A percentile compares a stretch with the other conserved stretches of the same genome.
phyloP scores from a whole-genome alignment of 2,797 vertebrate species.

The Pempheris klunzingeri region DNA sequence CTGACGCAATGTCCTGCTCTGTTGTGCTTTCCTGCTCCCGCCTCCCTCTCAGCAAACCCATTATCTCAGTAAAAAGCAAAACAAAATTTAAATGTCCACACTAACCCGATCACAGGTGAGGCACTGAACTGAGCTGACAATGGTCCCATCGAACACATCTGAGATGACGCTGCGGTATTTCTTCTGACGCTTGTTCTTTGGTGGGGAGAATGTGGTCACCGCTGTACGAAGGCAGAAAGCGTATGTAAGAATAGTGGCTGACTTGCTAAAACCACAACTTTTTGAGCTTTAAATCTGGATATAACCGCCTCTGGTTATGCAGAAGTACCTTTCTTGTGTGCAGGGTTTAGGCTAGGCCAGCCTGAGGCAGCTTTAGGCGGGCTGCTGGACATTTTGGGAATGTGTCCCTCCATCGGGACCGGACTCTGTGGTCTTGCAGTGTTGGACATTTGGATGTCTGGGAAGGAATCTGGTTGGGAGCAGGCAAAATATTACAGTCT shows the following conservation, averaged over 20 bases:
- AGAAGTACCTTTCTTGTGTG: constrained; percentile 94
- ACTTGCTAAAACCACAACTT: background rate
- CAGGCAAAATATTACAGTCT: constrained; percentile 12
- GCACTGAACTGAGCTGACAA: constrained; percentile 98
- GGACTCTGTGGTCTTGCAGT: constrained; percentile 86
- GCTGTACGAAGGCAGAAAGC: constrained; percentile 71
- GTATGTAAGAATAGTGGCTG: constrained; percentile 27
- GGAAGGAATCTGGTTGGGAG: constrained; percentile 86
- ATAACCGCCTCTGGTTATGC: constrained; percentile 15
- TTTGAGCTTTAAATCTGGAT: constrained; percentile 14
- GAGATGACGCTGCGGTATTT: constrained; percentile 97
- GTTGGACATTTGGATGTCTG: constrained; percentile 90
- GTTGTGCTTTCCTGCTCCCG: background rate
- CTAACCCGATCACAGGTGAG: constrained; percentile 98
- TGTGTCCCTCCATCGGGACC: constrained; percentile 84
- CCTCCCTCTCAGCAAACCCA: background rate
- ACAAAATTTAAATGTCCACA: background rate
- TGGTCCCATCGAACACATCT: constrained; percentile 97
- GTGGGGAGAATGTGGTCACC: constrained; percentile 86
- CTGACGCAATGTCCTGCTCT: background rate
- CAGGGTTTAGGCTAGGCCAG: constrained; percentile 87
- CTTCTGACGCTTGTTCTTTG: constrained; percentile 95
- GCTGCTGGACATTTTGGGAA: constrained; percentile 90
- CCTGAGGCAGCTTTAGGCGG: constrained; percentile 90
- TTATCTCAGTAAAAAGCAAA: constrained; percentile 1